These are phyloP conservation scores for Drosophila hydei DNA, from an alignment of 1,140 invertebrate genomes.

Conservation along the genomic window DNA sequence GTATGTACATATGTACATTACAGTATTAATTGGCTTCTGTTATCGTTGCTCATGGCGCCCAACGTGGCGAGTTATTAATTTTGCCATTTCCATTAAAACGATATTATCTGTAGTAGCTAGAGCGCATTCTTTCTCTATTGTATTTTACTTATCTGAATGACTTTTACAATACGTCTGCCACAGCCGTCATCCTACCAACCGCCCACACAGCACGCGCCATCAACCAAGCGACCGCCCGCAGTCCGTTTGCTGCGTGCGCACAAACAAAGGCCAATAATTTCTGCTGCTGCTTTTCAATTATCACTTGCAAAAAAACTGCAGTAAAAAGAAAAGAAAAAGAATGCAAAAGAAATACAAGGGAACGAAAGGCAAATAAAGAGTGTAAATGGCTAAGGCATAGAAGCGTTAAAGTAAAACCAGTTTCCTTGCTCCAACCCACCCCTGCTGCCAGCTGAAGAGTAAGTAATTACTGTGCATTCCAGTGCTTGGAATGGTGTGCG, in stretches of 20 bases:
- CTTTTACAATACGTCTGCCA: slow-evolving; percentile 25
- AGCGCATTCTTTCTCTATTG: slow-evolving; percentile 15
- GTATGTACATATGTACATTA: neutral
- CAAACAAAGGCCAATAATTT: slow-evolving; percentile 58
- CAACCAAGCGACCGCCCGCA: neutral
- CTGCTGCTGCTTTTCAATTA: slow-evolving; percentile 69
- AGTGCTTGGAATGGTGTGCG: slow-evolving; percentile 14
- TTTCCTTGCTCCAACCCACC: slow-evolving; percentile 13
- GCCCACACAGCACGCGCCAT: neutral
- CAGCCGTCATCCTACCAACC: neutral
- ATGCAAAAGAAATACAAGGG: slow-evolving; percentile 31
- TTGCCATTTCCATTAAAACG: slow-evolving; percentile 44
- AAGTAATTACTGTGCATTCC: slow-evolving; percentile 81
- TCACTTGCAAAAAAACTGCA: slow-evolving; percentile 33
- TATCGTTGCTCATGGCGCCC: slow-evolving; percentile 30
- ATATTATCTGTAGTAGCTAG: slow-evolving; percentile 7
- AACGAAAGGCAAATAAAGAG: slow-evolving; percentile 42
- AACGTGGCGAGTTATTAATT: slow-evolving; percentile 50
- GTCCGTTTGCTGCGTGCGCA: slow-evolving; percentile 14
- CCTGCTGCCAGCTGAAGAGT: slow-evolving; percentile 53
- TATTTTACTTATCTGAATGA: slow-evolving; percentile 43
- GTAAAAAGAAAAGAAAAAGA: slow-evolving; percentile 15
- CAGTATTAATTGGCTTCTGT: slow-evolving; percentile 22
- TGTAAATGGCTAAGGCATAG: slow-evolving; percentile 44
- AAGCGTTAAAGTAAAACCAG: slow-evolving; percentile 52